phyloP scores from a whole-genome alignment of 2,888 invertebrate genomes.

The Zelleria hepariella region DNA sequence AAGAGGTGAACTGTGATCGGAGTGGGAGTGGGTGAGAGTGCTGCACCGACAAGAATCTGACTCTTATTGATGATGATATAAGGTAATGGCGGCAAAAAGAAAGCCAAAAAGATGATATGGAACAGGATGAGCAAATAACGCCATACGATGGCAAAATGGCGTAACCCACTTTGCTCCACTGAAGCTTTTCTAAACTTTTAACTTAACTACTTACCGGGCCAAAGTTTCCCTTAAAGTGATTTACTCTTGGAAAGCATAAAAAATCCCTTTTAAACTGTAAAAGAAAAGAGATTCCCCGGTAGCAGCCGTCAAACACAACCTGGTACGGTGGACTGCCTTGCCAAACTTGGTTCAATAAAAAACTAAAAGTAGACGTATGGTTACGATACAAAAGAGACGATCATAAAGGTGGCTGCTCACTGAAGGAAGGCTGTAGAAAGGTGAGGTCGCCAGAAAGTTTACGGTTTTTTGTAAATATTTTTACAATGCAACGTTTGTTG shows the following conservation, averaged over 20 bases:
- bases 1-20: too few species aligned
- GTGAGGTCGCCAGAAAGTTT: not conserved
- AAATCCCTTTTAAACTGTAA: not conserved
- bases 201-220: constrained; percentile 5
- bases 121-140: too few species aligned
- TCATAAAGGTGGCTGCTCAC: not conserved
- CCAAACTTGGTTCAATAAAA: constrained; percentile 26
- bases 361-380: constrained; percentile 20
- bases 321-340: constrained; percentile 34
- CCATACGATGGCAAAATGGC: too few species aligned
- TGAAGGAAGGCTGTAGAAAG: not conserved
- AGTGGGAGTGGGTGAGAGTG: too few species aligned
- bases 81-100: too few species aligned
- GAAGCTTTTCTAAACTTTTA: not conserved
- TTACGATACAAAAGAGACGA: not conserved
- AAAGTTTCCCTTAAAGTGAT: not conserved
- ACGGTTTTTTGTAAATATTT: too few species aligned
- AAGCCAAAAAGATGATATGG: too few species aligned
- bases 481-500: too few species aligned
- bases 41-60: too few species aligned
- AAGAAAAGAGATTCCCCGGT: not conserved
- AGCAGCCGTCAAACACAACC: constrained; percentile 27
- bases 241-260: not conserved
- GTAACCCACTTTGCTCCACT: too few species aligned
- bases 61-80: too few species aligned